Evolutionary conservation across 1,140 invertebrate species (phyloP).

Genomic region (Mizuhopecten yessoensis): DNA sequence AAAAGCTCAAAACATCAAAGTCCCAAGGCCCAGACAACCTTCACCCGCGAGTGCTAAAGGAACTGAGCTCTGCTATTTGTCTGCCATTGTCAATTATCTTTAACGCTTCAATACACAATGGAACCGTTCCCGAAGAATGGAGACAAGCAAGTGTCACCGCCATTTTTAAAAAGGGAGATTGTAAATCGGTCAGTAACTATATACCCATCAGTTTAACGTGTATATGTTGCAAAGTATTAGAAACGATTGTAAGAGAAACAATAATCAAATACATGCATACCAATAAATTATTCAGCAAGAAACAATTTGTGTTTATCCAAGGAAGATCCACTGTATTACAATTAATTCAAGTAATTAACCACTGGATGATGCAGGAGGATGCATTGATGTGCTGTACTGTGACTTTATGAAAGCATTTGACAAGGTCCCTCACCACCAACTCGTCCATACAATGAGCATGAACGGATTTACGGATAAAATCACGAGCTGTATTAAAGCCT

Average conservation of each 20-base stretch:
- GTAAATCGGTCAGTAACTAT: slow-evolving; percentile 20
- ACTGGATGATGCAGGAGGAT: not conserved
- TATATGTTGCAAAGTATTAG: slow-evolving; percentile 43
- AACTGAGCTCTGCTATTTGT: not conserved
- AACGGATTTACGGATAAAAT: too few species aligned
- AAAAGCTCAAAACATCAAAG: not conserved
- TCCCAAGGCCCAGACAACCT: slow-evolving; percentile 22
- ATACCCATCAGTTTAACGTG: slow-evolving; percentile 44
- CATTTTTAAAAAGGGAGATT: slow-evolving; percentile 49
- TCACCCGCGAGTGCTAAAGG: not conserved
- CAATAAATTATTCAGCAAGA: slow-evolving; percentile 43
- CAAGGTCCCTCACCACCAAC: not conserved
- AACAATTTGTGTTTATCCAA: slow-evolving; percentile 24
- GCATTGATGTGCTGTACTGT: not conserved
- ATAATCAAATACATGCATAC: slow-evolving; percentile 36
- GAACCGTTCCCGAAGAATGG: slow-evolving; percentile 37
- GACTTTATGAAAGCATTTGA: not conserved
- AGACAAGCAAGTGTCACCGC: not conserved
- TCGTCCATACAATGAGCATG: not conserved
- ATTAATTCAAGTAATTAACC: not conserved
- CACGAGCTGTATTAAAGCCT: not conserved
- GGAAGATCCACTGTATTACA: not conserved
- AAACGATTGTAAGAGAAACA: slow-evolving; percentile 42
- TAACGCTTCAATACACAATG: not conserved
- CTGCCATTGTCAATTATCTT: slow-evolving; percentile 35